Conservation (phyloP, 2,113 vertebrate species). For the Chionodraco myersi region DNA sequence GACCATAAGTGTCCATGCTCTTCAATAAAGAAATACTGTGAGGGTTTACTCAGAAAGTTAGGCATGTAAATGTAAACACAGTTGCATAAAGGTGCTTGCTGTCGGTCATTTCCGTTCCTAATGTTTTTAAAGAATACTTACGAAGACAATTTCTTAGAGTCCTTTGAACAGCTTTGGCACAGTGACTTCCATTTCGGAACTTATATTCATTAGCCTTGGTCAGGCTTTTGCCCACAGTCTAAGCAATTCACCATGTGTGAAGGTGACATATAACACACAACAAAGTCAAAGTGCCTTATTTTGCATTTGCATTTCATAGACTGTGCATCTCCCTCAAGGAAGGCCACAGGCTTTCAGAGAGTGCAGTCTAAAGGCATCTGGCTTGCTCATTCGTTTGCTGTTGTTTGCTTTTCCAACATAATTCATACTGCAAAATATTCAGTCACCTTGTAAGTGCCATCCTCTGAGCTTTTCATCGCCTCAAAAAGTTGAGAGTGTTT, state of each 20-base stretch:
- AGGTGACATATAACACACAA: constrained; percentile 95
- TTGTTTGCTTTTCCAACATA: constrained; percentile 77
- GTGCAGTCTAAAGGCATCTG: constrained; percentile 88
- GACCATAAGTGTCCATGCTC: constrained; percentile 45
- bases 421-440: constrained; percentile 87
- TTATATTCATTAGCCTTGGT: constrained; percentile 93
- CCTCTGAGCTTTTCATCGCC: constrained; percentile 93
- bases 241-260: constrained; percentile 95
- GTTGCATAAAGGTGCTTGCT: constrained; percentile 48
- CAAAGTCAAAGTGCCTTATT: constrained; percentile 95
- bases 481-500: constrained; percentile 97
- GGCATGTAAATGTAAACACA: constrained; percentile 50
- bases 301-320: constrained; percentile 85
- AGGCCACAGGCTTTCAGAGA: constrained; percentile 94
- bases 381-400: constrained; percentile 65
- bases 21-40: constrained; percentile 22
- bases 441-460: constrained; percentile 98
- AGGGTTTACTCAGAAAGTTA: constrained; percentile 30
- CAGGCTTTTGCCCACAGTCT: constrained; percentile 96
- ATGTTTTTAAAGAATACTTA: constrained; percentile 93
- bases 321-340: constrained; percentile 93
- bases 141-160: constrained; percentile 90
- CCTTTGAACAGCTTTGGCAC: constrained; percentile 95
- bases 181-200: constrained; percentile 91
- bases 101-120: constrained; percentile 63